Conservation (phyloP, 2,113 vertebrate species). For the Petromus typicus region DNA sequence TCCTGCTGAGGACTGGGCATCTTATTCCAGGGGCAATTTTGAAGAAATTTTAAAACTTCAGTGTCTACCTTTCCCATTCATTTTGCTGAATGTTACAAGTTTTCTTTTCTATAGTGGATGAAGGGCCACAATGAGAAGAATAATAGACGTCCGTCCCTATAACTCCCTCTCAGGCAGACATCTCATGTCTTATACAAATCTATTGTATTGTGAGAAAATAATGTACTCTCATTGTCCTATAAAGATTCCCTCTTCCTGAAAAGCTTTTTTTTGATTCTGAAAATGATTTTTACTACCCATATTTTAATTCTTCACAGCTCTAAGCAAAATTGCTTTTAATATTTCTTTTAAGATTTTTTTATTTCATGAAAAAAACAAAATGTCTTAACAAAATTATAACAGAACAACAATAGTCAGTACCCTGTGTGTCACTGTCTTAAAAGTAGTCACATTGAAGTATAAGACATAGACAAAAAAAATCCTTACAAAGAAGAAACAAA, state of each 20-base stretch:
- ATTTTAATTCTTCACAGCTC: not conserved
- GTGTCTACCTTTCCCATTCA: not conserved
- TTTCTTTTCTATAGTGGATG: not conserved
- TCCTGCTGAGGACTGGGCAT: not conserved
- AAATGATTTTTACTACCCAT: not conserved
- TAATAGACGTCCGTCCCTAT: not conserved
- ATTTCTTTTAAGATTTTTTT: not conserved
- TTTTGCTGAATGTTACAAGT: not conserved
- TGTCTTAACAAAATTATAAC: not conserved
- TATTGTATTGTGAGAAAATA: not conserved
- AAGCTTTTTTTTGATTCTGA: not conserved
- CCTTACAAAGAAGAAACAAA: not conserved
- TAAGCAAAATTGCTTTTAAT: not conserved
- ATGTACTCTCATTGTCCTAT: not conserved
- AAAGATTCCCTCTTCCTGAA: not conserved
- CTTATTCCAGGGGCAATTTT: not conserved
- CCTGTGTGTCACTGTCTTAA: not conserved
- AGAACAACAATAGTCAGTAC: not conserved
- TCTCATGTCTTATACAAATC: not conserved
- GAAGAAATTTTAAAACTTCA: slow-evolving; percentile 36
- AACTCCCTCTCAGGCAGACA: not conserved
- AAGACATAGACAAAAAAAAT: not conserved
- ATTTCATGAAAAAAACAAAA: not conserved
- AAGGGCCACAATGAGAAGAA: not conserved
- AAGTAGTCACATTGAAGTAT: not conserved